Evolutionary conservation across 2,797 vertebrate species (phyloP).

Genomic region (Anomalospiza imberbis): DNA sequence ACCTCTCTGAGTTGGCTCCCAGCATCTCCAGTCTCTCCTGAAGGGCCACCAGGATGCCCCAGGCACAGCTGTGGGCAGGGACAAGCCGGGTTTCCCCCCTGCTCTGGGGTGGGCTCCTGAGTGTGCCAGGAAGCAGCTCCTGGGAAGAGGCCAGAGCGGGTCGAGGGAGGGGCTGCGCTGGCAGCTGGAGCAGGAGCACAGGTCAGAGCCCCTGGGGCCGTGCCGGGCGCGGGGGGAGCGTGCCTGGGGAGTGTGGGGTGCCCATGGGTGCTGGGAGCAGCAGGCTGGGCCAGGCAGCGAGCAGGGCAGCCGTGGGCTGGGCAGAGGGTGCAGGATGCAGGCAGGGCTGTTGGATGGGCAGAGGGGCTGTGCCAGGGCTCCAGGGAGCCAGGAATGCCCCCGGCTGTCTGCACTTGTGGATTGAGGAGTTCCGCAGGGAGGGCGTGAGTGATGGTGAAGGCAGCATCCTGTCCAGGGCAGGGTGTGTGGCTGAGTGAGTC

Average conservation of each 20-base stretch:
- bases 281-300: not conserved
- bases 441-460: accelerated
- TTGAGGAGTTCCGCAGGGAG: not conserved
- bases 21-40: no score
- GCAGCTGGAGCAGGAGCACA: not conserved
- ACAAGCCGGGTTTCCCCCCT: not conserved
- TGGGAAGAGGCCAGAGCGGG: not conserved
- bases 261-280: not conserved
- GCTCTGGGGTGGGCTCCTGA: not conserved
- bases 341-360: not conserved
- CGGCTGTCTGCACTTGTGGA: accelerated
- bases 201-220: not conserved
- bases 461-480: not conserved
- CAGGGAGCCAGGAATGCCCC: not conserved
- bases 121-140: not conserved
- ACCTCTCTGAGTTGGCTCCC: not conserved
- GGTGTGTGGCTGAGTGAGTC: not conserved
- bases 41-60: no score
- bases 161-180: not conserved
- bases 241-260: not conserved
- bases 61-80: no score
- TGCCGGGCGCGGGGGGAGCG: not conserved
- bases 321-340: not conserved
- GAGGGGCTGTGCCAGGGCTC: not conserved
- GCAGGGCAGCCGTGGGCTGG: not conserved